These are phyloP conservation scores for Pollenia griseotomentosa DNA, from an alignment of 2,888 invertebrate genomes.

Conservation along the genomic window DNA sequence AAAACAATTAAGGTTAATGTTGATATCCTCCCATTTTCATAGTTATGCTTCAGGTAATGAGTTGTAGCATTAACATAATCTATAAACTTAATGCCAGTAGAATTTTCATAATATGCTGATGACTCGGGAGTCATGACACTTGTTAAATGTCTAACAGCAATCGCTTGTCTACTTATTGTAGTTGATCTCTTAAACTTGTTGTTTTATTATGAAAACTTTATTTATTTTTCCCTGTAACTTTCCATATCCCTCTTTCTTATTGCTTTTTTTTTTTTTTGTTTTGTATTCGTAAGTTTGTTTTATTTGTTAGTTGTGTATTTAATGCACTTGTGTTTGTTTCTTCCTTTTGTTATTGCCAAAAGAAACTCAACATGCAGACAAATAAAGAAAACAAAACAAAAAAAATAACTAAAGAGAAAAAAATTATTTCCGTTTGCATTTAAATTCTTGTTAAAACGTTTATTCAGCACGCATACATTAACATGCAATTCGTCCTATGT, in stretches of 20 bases:
- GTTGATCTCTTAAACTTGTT: slow-evolving; percentile 55
- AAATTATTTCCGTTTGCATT: slow-evolving; percentile 72
- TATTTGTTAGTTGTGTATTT: slow-evolving; percentile 4
- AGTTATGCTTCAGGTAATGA: too few relatives aligned
- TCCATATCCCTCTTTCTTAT: background rate
- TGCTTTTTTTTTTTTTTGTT: background rate
- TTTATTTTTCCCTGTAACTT: background rate
- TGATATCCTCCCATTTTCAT: too few relatives aligned
- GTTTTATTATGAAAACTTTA: slow-evolving; percentile 25
- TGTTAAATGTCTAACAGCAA: slow-evolving; percentile 20
- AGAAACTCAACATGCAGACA: slow-evolving; percentile 17
- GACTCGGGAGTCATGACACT: slow-evolving; percentile 3
- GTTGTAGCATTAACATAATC: too few relatives aligned
- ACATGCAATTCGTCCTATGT: slow-evolving; percentile 58
- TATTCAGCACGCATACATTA: slow-evolving; percentile 69
- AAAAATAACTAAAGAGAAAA: slow-evolving; percentile 34
- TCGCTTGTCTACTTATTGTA: slow-evolving; percentile 2
- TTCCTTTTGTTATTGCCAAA: slow-evolving; percentile 38
- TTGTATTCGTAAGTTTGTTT: background rate
- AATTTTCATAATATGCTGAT: background rate
- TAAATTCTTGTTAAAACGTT: slow-evolving; percentile 69
- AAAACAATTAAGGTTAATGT: background rate
- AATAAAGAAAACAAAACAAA: background rate
- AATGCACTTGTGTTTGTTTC: slow-evolving; percentile 54
- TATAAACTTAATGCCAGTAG: background rate